phyloP scores from a whole-genome alignment of 2,888 invertebrate species.

The Andrena minutula region DNA sequence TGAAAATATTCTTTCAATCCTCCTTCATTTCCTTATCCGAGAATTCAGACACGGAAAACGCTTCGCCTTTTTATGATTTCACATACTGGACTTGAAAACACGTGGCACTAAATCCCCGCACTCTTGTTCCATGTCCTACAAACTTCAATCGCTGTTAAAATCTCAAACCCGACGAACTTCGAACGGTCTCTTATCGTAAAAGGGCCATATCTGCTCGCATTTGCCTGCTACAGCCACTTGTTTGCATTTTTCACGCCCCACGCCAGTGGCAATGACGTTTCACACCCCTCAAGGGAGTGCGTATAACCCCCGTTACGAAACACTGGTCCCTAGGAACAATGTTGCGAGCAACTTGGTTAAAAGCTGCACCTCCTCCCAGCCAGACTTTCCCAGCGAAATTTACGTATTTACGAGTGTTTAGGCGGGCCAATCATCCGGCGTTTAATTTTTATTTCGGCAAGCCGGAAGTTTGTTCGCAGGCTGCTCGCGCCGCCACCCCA shows the following conservation, averaged over 20 bases:
- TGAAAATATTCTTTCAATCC: too few relatives aligned
- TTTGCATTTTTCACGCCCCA: slow-evolving; percentile 5
- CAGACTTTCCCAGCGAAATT: neutral
- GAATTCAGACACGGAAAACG: too few relatives aligned
- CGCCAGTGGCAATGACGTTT: neutral
- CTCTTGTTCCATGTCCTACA: too few relatives aligned
- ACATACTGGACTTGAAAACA: too few relatives aligned
- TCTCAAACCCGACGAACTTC: neutral
- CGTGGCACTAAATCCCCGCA: too few relatives aligned
- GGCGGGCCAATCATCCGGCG: slow-evolving; percentile 31
- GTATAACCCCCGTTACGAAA: neutral
- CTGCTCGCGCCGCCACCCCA: slow-evolving; percentile 24
- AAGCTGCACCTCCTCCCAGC: neutral
- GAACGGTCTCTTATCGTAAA: neutral
- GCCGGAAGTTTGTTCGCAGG: slow-evolving; percentile 20
- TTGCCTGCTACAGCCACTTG: neutral
- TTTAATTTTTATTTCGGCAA: slow-evolving; percentile 50
- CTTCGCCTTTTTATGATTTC: too few relatives aligned
- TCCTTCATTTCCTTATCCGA: too few relatives aligned
- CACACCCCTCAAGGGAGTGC: neutral
- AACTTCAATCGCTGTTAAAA: too few relatives aligned
- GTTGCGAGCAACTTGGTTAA: neutral
- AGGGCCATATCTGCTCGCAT: neutral
- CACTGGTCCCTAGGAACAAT: neutral
- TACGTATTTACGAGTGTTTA: slow-evolving; percentile 32